Percentiles rank a stretch among this genome's conserved stretches.
phyloP scores from a whole-genome alignment of 2,797 vertebrate genomes.

The Malurus leucopterus region DNA sequence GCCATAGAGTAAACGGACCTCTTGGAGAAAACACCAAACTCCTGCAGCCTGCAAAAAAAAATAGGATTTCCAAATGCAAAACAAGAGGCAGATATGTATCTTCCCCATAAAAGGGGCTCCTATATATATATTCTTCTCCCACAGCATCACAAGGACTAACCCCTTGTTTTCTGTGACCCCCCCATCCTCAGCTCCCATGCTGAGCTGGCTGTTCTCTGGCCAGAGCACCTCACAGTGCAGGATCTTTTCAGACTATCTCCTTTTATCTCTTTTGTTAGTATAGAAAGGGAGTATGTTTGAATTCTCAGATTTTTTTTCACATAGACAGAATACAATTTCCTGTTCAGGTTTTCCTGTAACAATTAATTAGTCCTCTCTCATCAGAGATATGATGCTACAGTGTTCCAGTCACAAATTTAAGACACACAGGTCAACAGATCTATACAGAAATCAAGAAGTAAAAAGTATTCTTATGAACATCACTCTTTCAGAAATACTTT shows the following conservation, averaged over 20 bases:
- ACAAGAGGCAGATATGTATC: neutral
- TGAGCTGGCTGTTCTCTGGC: neutral
- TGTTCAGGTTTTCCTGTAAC: neutral
- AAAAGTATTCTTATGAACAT: neutral
- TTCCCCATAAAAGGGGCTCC: neutral
- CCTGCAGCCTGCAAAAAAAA: neutral
- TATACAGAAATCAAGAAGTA: neutral
- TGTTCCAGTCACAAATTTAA: neutral
- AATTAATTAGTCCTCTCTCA: neutral
- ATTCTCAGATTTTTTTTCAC: neutral
- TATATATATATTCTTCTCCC: neutral
- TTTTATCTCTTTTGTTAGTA: neutral
- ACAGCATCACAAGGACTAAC: no score
- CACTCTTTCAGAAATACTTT: neutral
- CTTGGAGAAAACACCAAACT: neutral
- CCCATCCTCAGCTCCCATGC: no score
- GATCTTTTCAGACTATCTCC: neutral
- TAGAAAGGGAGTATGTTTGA: neutral
- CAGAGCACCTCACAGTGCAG: neutral
- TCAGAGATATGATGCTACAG: neutral
- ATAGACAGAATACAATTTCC: neutral
- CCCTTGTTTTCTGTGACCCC: accelerated
- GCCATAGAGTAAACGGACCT: neutral
- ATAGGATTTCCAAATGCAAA: neutral
- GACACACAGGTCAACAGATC: neutral